These are phyloP conservation scores for Cephalopholis sonnerati DNA, from an alignment of 2,113 vertebrate species.

Conservation along the genomic window DNA sequence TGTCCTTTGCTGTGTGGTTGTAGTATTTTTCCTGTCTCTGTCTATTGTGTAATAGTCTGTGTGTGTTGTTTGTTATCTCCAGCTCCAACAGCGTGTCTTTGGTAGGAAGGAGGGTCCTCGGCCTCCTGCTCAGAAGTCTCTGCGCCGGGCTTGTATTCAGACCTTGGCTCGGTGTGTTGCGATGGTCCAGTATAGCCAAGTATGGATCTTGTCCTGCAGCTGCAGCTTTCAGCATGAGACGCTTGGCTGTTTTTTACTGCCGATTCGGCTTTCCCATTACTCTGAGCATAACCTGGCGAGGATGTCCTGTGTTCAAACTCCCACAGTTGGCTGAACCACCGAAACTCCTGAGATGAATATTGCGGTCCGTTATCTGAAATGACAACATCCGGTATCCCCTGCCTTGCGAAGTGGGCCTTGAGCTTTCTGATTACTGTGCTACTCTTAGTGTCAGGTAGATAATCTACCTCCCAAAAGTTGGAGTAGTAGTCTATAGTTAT, in stretches of 20 bases:
- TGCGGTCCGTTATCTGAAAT: neutral
- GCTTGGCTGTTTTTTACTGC: neutral
- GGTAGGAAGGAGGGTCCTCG: neutral
- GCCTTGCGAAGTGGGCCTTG: neutral
- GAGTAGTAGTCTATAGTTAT: neutral
- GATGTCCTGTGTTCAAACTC: constrained; percentile 4
- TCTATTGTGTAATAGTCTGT: neutral
- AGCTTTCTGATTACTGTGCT: constrained; percentile 6
- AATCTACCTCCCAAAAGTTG: neutral
- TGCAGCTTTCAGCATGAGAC: neutral
- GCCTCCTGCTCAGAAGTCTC: neutral
- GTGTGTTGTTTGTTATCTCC: neutral
- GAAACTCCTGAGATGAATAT: neutral
- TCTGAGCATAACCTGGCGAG: neutral
- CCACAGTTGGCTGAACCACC: neutral
- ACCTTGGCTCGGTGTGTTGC: neutral
- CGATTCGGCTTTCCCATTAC: constrained; percentile 10
- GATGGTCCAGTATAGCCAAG: neutral
- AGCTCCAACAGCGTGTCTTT: neutral
- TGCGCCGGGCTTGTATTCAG: neutral
- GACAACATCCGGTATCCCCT: neutral
- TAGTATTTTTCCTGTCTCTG: neutral
- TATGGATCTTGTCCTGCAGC: constrained; percentile 2
- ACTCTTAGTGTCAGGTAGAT: neutral
- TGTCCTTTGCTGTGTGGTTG: neutral